Base-by-base conservation (phyloP, 2,113 vertebrate genomes). In the Leptobrachium leishanense region DNA sequence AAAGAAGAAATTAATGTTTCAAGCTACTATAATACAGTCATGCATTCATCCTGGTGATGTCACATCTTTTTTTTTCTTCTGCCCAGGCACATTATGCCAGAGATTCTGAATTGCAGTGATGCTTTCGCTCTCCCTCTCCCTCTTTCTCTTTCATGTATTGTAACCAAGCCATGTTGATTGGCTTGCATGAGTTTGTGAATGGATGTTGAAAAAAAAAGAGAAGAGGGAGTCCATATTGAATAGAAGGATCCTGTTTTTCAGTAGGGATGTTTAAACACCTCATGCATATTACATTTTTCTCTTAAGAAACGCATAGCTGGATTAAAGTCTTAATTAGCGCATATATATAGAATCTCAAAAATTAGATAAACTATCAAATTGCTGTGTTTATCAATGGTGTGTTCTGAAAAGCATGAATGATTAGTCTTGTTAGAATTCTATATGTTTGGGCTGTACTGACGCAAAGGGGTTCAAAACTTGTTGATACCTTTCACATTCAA, bases 101-200 rank as follows among this genome's bases (percentile, higher is more conserved):
- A 72, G 59, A 4, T 66, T 5, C 46, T n/a, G 46, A 57, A 20
- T 73, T 72, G 40, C 46, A 59, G 55, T 44, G 53, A 31, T 31
- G 20, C 59, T n/a, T 63, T 63, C 59, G 59, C n/a, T 63, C 20
- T 31, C 20, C 20, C 6, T 39, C 31, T 64, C 6, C 13, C 6
- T 64, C 13, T 31, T 64, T 62, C n/a, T 54, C 44, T 57, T 57
- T 43, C 42, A 40, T 79, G 70, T 42, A 39, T 72, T 80, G 77
- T 73, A 73, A 5, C 77, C 63, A 55, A 64, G 44, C 12, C 15
- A 2, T 73, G 70, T 79, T 80, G 63, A 79, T 80, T 80, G 77
- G 71, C 63, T 67, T 74, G 53, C 63, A 64, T 74, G 53, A 55
- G 72, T 80, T 80, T 80, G 77, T 80, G 77, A 74, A 80, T 80